Conservation (phyloP, 2,888 invertebrate species). For the Hirudinaria manillensis region DNA sequence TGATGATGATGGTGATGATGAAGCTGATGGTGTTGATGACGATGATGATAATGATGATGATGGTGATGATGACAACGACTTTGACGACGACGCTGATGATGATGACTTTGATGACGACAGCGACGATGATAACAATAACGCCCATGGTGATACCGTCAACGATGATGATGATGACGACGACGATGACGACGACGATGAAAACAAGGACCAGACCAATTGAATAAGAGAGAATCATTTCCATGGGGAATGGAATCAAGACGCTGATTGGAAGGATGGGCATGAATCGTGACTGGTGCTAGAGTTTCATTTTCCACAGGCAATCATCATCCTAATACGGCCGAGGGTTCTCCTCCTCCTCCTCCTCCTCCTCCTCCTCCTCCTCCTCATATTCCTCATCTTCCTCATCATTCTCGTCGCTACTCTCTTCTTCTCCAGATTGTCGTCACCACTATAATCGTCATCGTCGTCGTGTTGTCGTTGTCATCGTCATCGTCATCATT, state of each 20-base stretch:
- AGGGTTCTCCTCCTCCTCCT: no score
- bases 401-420: not conserved
- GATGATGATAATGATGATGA: constrained; percentile 7
- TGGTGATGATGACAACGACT: constrained; percentile 24
- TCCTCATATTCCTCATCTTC: not conserved
- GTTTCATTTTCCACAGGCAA: no score
- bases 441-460: not conserved
- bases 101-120: not conserved
- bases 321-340: no score
- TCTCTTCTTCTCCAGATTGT: not conserved
- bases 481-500: no score
- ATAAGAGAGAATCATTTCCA: not conserved
- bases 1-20: no score
- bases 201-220: no score
- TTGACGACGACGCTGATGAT: constrained; percentile 3
- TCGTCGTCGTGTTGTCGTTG: not conserved
- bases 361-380: not conserved
- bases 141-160: not conserved
- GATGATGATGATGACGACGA: constrained; percentile 11
- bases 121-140: not conserved
- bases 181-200: not conserved
- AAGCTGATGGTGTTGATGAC: not conserved
- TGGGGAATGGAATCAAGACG: not conserved
- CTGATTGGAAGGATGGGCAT: not conserved
- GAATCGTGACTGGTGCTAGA: no score